Conservation (phyloP, 2,113 vertebrate species). For the Ginglymostoma cirratum region DNA sequence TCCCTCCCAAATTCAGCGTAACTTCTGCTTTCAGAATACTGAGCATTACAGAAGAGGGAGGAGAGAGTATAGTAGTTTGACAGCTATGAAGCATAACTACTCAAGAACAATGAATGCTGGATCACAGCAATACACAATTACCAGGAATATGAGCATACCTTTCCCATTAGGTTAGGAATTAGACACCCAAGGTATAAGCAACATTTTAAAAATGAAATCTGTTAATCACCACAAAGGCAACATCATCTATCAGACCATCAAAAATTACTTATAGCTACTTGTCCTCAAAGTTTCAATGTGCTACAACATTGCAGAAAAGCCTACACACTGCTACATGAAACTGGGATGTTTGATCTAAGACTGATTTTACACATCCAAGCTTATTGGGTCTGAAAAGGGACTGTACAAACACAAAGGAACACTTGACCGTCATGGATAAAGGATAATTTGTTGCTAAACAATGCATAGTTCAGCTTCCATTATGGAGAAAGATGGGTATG, state of each 20-base stretch:
- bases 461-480: not conserved
- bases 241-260: not conserved
- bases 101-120: not conserved
- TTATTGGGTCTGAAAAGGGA: not conserved
- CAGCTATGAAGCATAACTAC: not conserved
- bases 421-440: not conserved
- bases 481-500: not conserved
- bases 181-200: not conserved
- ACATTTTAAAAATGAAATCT: not conserved
- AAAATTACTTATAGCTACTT: too few relatives aligned
- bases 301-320: not conserved
- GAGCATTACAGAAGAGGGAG: not conserved
- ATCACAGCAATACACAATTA: not conserved
- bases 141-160: not conserved
- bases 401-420: not conserved
- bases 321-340: not conserved
- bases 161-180: not conserved
- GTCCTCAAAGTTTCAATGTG: not conserved
- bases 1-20: not conserved
- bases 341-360: not conserved
- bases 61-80: not conserved
- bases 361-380: not conserved
- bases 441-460: not conserved
- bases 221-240: not conserved
- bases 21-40: not conserved